Percentiles rank a stretch among this genome's conserved stretches.
phyloP scores from a whole-genome alignment of 2,888 invertebrate species.

The Stenolophus ochropezus region DNA sequence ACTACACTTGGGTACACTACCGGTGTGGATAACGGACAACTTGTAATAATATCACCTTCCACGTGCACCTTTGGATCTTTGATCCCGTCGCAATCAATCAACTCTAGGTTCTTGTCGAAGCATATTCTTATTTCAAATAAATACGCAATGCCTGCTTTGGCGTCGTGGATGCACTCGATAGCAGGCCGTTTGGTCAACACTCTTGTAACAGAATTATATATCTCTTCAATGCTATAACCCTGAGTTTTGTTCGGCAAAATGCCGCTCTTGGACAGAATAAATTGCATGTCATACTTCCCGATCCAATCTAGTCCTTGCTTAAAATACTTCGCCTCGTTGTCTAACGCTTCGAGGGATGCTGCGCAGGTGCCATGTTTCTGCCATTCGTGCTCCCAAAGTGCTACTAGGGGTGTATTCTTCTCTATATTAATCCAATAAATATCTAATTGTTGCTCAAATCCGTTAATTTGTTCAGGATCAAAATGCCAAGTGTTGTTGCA shows the following conservation, averaged over 20 bases:
- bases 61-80: conserved; percentile 65
- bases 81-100: conserved; percentile 81
- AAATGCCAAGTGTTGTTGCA: conserved; percentile 84
- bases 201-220: conserved; percentile 76
- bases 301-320: conserved; percentile 78
- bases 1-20: conserved; percentile 77
- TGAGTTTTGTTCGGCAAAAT: conserved; percentile 76
- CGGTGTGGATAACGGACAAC: conserved; percentile 76
- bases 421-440: conserved; percentile 85
- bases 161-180: conserved; percentile 80
- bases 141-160: conserved; percentile 76
- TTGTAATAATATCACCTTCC: conserved; percentile 75
- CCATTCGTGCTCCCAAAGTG: conserved; percentile 90
- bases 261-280: conserved; percentile 75
- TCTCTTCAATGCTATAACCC: conserved; percentile 73
- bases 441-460: conserved; percentile 73
- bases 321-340: conserved; percentile 82
- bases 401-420: conserved; percentile 73
- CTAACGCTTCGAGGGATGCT: conserved; percentile 75
- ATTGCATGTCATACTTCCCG: conserved; percentile 77
- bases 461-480: conserved; percentile 76
- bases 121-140: conserved; percentile 85
- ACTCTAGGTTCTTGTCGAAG: conserved; percentile 79
- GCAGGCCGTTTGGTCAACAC: conserved; percentile 77
- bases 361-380: conserved; percentile 89